These are phyloP conservation scores for Lycodopsis pacificus DNA, from an alignment of 2,797 vertebrate genomes.

Conservation along the genomic window DNA sequence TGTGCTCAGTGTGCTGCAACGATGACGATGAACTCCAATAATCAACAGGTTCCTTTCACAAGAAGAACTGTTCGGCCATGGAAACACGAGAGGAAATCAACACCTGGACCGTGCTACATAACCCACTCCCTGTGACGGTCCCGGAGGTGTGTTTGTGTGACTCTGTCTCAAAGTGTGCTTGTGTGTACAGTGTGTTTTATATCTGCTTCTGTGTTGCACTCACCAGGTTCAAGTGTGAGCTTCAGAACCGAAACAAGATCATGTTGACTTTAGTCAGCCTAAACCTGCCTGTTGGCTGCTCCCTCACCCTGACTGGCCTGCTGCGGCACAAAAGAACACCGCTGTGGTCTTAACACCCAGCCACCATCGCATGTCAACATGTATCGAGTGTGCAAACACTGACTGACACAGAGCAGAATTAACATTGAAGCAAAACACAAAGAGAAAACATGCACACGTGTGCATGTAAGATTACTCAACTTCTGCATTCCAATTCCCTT, in stretches of 20 bases:
- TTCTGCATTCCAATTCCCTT: neutral
- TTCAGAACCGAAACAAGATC: slow-evolving; percentile 22
- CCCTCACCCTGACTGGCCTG: neutral
- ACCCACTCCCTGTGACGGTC: neutral
- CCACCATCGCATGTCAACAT: neutral
- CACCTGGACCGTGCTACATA: neutral
- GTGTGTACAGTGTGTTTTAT: neutral
- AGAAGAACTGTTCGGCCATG: slow-evolving; percentile 10
- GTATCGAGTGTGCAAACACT: neutral
- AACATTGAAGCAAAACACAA: neutral
- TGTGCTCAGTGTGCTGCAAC: slow-evolving; percentile 14
- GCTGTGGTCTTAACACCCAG: slow-evolving; percentile 21
- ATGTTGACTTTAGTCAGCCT: slow-evolving; percentile 39
- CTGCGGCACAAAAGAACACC: slow-evolving; percentile 15
- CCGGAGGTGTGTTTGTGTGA: slow-evolving; percentile 12
- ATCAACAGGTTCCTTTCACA: neutral
- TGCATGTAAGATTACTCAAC: neutral
- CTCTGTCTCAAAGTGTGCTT: neutral
- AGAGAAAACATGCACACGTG: neutral
- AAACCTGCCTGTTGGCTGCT: slow-evolving; percentile 14
- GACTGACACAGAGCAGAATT: neutral
- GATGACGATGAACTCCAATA: neutral
- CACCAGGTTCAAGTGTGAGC: neutral
- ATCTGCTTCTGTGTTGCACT: neutral
- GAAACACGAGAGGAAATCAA: slow-evolving; percentile 16